Conservation (phyloP, 1,140 invertebrate genomes). For the Neotoxoptera formosana region DNA sequence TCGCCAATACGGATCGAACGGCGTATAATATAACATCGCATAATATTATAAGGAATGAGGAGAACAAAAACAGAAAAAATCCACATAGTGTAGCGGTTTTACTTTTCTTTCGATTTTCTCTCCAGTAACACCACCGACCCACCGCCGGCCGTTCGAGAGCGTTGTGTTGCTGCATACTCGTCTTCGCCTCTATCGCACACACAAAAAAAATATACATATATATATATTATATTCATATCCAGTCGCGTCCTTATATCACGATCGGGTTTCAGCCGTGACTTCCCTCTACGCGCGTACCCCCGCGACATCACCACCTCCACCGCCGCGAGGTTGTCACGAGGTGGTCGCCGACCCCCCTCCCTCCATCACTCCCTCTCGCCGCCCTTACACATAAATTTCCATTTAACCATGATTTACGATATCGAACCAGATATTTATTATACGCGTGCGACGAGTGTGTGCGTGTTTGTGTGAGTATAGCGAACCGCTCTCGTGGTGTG, state of each 20-base stretch:
- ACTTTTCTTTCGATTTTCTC: conserved; percentile 20
- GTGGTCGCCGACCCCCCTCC: neutral
- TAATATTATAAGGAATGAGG: neutral
- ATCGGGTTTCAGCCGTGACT: conserved; percentile 45
- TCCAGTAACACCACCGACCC: neutral
- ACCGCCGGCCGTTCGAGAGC: neutral
- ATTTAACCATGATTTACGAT: conserved; percentile 50
- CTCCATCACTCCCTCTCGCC: too few species aligned
- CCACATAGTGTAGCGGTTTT: neutral
- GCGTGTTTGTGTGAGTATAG: neutral
- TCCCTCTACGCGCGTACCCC: neutral
- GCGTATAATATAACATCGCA: neutral
- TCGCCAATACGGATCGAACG: neutral
- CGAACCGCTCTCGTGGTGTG: neutral
- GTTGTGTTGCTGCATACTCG: neutral
- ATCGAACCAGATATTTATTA: conserved; percentile 21
- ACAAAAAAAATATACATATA: too few species aligned
- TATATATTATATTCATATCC: neutral
- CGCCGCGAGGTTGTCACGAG: neutral
- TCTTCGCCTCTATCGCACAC: neutral
- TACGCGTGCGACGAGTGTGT: neutral
- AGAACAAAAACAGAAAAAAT: neutral
- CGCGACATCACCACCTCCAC: neutral
- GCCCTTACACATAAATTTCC: conserved; percentile 14
- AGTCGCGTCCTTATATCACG: conserved; percentile 19